Conservation (phyloP, 2,113 vertebrate genomes). For the Delphinapterus leucas region DNA sequence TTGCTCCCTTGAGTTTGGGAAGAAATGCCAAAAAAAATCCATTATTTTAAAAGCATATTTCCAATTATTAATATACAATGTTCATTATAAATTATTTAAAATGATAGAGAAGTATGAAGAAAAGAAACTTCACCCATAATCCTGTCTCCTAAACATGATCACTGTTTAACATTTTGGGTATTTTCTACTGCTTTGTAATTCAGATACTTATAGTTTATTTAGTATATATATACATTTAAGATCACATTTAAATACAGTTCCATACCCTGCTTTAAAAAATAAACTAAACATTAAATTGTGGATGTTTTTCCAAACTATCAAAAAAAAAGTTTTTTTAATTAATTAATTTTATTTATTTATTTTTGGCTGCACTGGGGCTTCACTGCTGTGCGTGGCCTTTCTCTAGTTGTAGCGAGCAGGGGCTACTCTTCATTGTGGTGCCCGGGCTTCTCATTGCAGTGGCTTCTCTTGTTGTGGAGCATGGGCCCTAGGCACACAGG, state of each 20-base stretch:
- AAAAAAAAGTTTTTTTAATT: background rate
- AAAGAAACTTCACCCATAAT: background rate
- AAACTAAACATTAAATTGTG: background rate
- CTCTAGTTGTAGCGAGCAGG: too few species aligned
- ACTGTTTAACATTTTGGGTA: background rate
- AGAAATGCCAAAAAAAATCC: background rate
- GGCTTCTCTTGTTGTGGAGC: too few species aligned
- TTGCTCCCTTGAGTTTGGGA: background rate
- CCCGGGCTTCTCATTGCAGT: too few species aligned
- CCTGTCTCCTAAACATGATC: background rate
- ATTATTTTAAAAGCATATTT: constrained; percentile 15
- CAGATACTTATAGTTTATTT: background rate
- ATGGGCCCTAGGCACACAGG: too few species aligned
- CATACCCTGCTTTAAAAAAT: background rate
- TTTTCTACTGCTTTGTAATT: background rate
- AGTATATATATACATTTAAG: background rate
- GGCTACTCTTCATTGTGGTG: too few species aligned
- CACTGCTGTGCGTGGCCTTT: too few species aligned
- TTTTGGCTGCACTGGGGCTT: too few species aligned
- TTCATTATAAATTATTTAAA: constrained; percentile 11
- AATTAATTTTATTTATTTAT: too few species aligned
- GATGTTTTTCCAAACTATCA: background rate
- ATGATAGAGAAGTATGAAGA: background rate
- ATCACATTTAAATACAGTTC: background rate
- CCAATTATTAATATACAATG: background rate